phyloP scores from a whole-genome alignment of 2,888 invertebrate species.

The Rutpela maculata region DNA sequence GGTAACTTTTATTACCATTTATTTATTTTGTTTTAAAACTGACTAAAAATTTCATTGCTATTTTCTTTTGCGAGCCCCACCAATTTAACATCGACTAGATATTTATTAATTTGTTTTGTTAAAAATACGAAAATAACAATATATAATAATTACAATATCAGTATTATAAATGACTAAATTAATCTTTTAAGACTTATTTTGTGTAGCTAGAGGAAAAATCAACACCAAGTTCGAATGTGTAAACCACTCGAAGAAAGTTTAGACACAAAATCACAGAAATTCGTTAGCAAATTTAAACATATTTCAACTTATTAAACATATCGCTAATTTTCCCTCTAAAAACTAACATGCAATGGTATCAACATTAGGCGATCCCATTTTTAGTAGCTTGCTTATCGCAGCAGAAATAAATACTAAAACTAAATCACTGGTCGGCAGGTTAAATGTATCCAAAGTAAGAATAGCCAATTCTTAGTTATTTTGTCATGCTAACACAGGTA shows the following conservation, averaged over 20 bases:
- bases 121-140: constrained; percentile 21
- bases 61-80: constrained; percentile 6
- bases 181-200: background rate
- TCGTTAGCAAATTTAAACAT: background rate
- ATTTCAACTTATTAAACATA: background rate
- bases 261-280: background rate
- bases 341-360: background rate
- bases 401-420: background rate
- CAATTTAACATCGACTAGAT: constrained; percentile 36
- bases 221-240: background rate
- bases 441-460: too few species aligned
- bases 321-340: constrained; percentile 13
- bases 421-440: background rate
- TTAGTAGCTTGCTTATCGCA: background rate
- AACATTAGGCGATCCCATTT: background rate
- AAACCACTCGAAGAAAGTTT: background rate
- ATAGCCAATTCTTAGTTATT: too few species aligned
- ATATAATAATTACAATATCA: constrained; percentile 10
- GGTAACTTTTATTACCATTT: too few species aligned
- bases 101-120: constrained; percentile 17
- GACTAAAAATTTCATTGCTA: background rate
- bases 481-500: too few species aligned
- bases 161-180: constrained; percentile 12
- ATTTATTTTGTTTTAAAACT: background rate
- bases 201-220: background rate